These are phyloP conservation scores for Centruroides sculpturatus DNA, from an alignment of 1,140 invertebrate species.

Conservation along the genomic window DNA sequence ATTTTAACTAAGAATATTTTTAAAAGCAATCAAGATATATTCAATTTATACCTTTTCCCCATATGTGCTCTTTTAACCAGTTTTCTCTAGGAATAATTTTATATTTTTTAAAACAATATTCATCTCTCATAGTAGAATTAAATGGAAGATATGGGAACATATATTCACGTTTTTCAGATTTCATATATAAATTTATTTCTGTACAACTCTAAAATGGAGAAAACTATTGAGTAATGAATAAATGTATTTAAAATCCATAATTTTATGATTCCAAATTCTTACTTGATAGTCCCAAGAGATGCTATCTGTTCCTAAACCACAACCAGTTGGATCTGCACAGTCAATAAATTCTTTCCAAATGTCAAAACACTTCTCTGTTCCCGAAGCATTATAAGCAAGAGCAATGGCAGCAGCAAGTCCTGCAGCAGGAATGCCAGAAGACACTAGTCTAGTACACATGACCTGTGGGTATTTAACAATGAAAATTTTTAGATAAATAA, in stretches of 20 bases:
- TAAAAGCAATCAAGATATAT: too few relatives aligned
- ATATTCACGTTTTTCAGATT: background rate
- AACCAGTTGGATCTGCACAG: conserved; percentile 32
- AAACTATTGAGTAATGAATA: conserved; percentile 17
- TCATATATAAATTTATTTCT: conserved; percentile 9
- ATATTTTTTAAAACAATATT: conserved; percentile 7
- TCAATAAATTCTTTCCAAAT: conserved; percentile 25
- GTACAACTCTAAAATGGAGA: conserved; percentile 7
- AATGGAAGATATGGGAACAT: conserved; percentile 11
- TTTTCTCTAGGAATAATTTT: conserved; percentile 11
- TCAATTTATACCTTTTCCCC: conserved; percentile 6
- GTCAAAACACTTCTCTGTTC: conserved; percentile 23
- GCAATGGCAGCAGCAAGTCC: conserved; percentile 23
- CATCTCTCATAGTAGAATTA: conserved; percentile 6
- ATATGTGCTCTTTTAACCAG: conserved; percentile 1
- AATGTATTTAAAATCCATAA: conserved; percentile 27
- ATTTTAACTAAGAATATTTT: too few relatives aligned
- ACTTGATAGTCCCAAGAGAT: conserved; percentile 31
- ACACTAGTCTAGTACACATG: conserved; percentile 1
- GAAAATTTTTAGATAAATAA: too few relatives aligned
- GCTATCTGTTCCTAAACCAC: conserved; percentile 25
- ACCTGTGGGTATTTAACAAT: background rate
- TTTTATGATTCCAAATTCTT: background rate
- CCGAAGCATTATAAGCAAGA: conserved; percentile 11
- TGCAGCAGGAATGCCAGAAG: background rate